phyloP scores from a whole-genome alignment of 2,113 vertebrate species.

The Emydocephalus ijimae region DNA sequence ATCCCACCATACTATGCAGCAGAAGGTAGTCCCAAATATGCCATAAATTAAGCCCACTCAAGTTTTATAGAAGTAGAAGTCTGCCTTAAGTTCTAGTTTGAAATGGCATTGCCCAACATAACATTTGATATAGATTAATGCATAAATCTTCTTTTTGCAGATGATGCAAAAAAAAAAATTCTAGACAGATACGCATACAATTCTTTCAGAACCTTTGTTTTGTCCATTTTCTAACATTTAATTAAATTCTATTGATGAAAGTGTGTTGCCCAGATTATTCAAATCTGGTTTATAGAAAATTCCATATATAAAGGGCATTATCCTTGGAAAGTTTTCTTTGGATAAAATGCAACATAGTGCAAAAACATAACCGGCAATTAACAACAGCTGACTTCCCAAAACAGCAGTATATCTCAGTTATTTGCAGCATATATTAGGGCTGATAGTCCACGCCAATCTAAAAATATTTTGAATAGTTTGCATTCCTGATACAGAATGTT shows the following conservation, averaged over 20 bases:
- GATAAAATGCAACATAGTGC: not conserved
- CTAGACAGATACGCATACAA: not conserved
- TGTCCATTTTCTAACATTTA: not conserved
- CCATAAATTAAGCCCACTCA: not conserved
- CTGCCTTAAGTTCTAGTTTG: not conserved
- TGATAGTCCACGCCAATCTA: not conserved
- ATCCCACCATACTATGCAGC: not conserved
- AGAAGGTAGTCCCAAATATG: not conserved
- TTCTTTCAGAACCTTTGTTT: not conserved
- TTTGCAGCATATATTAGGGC: not conserved
- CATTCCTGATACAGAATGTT: not conserved
- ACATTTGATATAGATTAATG: not conserved
- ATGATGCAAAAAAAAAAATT: not conserved
- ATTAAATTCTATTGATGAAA: not conserved
- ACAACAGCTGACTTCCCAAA: not conserved
- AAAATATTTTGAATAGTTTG: not conserved
- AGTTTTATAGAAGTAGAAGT: not conserved
- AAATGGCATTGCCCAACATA: not conserved
- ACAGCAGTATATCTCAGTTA: not conserved
- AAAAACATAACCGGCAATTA: not conserved
- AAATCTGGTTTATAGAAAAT: not conserved
- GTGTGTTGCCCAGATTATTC: not conserved
- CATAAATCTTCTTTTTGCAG: not conserved
- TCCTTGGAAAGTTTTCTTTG: not conserved
- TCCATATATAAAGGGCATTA: not conserved